Evolutionary conservation across 2,113 vertebrate species (phyloP).

Genomic region (Serinus canaria): DNA sequence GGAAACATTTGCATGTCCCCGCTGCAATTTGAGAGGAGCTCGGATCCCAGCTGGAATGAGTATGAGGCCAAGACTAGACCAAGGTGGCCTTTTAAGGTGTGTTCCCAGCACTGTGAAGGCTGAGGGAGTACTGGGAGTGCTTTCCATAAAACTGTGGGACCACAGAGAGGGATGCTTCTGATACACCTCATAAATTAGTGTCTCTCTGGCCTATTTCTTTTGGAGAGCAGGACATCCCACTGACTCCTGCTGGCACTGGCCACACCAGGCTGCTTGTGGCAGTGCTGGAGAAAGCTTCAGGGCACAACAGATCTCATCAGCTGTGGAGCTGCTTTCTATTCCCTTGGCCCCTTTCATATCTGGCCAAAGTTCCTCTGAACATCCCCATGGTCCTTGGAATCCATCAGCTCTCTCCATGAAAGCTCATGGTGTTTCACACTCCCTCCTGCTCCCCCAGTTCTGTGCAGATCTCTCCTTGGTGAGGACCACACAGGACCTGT

Average conservation of each 20-base stretch:
- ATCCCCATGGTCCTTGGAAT: neutral
- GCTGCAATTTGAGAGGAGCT: neutral
- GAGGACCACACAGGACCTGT: accelerated
- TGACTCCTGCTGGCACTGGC: neutral
- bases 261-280: neutral
- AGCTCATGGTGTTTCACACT: neutral
- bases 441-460: neutral
- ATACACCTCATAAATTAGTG: neutral
- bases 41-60: neutral
- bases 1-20: neutral
- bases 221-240: neutral
- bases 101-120: neutral
- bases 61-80: neutral
- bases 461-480: neutral
- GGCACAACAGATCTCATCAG: neutral
- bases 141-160: neutral
- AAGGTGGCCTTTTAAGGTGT: neutral
- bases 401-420: neutral
- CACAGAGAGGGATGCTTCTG: neutral
- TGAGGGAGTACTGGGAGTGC: neutral
- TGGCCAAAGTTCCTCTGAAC: neutral
- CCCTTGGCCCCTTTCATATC: neutral
- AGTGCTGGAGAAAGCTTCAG: neutral
- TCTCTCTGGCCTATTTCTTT: neutral
- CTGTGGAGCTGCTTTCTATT: neutral